Evolutionary conservation across 2,888 invertebrate genomes (phyloP).

Genomic region (Proisotoma minuta): DNA sequence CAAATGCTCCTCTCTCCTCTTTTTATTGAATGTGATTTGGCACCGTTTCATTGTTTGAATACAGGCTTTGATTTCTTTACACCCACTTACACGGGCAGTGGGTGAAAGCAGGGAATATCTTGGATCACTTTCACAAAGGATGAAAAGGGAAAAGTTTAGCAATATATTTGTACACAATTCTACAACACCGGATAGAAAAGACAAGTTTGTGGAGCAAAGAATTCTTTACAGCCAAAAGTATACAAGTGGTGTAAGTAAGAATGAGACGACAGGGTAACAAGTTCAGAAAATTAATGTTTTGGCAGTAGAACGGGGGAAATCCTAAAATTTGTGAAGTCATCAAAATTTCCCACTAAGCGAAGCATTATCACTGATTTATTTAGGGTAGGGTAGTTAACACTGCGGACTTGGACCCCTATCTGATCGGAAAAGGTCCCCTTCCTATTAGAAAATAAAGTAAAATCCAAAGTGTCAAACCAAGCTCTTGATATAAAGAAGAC

Average conservation of each 20-base stretch:
- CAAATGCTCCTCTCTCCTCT: too few relatives aligned
- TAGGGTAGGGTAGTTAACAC: conserved; percentile 33
- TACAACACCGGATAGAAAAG: conserved; percentile 1
- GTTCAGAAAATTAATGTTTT: conserved; percentile 1
- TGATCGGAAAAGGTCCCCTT: conserved; percentile 7
- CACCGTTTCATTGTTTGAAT: too few relatives aligned
- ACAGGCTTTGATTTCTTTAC: too few relatives aligned
- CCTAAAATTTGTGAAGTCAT: conserved; percentile 3
- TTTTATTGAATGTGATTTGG: too few relatives aligned
- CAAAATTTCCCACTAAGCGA: conserved; percentile 3
- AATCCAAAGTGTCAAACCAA: neutral
- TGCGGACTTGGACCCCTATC: too few relatives aligned
- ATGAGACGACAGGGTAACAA: neutral
- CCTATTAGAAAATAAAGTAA: neutral
- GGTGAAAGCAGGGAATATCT: too few relatives aligned
- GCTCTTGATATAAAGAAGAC: too few relatives aligned
- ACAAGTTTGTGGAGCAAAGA: conserved; percentile 1
- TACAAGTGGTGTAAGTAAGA: too few relatives aligned
- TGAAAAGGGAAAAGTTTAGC: neutral
- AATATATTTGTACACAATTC: conserved; percentile 2
- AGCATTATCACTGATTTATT: conserved; percentile 31
- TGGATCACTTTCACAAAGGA: too few relatives aligned
- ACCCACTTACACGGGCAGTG: neutral
- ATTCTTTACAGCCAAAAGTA: neutral
- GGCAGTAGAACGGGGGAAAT: conserved; percentile 1